Evolutionary conservation across 2,113 vertebrate species (phyloP), one percentile per base, ranked within the genome.

Genomic region (Balaenoptera acutorostrata): DNA sequence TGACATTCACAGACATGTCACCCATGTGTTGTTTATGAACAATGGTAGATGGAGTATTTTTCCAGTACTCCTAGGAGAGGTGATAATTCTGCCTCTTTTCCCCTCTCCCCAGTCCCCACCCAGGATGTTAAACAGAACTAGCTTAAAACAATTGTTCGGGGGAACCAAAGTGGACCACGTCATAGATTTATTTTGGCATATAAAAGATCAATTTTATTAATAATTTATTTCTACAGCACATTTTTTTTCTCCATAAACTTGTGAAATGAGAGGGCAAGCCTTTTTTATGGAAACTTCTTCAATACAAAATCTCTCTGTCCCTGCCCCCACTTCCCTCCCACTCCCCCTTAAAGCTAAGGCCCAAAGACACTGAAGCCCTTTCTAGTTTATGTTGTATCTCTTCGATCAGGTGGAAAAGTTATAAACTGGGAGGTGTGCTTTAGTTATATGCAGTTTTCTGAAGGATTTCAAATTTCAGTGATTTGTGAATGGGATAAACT

Each of bases 391-490:
- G 8, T 52, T 39, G 7, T 14, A 46, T 29, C 7, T 69, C 25
- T 44, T 90, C 39, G n/a, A 52, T 61, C 36, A 81, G 39, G 1
- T 33, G 7, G 15, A 85, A 74, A 66, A 80, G 10, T 71, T 96
- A 6, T 72, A 18, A 92, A 74, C 10, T 33, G 13, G 1, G 46
- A 9, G 18, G 3, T 14, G 6, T 49, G 17, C 6, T 78, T 74
- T 7, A 36, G 25, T 63, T 44, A 52, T 14, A 49, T 31, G 27
- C 8, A 36, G 20, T 15, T 10, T 81, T 41, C 13, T 20, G 14
- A 88, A 36, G 27, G 36, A 74, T 75, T 81, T 61, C n/a, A 95
- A 31, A 55, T 87, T 72, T 61, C 41, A 77, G 15, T 25, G n/a
- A 27, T 82, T 78, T 36, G 18, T n/a, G 5, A 63, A 5, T 74